Percentiles rank a stretch among this genome's conserved stretches.
phyloP scores from a whole-genome alignment of 2,797 vertebrate genomes.

The Graptemys geographica region DNA sequence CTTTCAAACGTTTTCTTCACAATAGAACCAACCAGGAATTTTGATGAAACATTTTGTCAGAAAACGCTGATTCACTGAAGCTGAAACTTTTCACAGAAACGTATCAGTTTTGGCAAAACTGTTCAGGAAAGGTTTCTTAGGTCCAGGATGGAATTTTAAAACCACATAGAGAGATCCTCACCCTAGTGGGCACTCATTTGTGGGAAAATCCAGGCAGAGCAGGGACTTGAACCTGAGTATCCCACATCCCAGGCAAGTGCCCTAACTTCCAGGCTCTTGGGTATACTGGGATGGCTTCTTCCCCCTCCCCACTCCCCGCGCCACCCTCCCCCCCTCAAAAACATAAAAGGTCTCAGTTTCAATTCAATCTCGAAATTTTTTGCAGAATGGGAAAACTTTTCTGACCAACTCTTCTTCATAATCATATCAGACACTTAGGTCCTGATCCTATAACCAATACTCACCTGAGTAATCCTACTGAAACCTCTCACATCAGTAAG shows the following conservation, averaged over 20 bases:
- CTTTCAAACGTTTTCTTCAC: not conserved
- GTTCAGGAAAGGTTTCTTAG: not conserved
- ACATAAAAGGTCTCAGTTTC: not conserved
- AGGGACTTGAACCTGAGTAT: not conserved
- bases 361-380: not conserved
- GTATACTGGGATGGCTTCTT: not conserved
- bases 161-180: not conserved
- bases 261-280: not conserved
- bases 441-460: not conserved
- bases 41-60: not conserved
- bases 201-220: not conserved
- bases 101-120: not conserved
- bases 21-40: not conserved
- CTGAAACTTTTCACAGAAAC: not conserved
- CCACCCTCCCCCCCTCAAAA: rapidly evolving
- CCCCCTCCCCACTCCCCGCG: too few relatives aligned
- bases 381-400: not conserved
- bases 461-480: slow-evolving; percentile 38
- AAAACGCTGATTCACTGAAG: not conserved
- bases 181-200: not conserved
- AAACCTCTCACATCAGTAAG: not conserved
- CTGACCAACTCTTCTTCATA: not conserved
- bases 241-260: not conserved
- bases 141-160: not conserved
- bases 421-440: not conserved